phyloP scores from a whole-genome alignment of 2,113 vertebrate species.

The Piliocolobus tephrosceles region DNA sequence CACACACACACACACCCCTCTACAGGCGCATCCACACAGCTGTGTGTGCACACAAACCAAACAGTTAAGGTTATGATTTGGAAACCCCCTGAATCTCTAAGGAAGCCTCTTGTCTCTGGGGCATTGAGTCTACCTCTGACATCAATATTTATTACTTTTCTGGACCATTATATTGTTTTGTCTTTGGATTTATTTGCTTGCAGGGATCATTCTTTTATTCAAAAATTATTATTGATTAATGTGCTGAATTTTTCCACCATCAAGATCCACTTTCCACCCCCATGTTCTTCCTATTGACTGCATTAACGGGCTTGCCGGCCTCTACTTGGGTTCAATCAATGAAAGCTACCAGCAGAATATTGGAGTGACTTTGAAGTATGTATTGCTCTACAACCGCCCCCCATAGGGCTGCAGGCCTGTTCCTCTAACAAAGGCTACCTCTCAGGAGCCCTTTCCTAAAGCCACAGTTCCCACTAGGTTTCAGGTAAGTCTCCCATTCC shows the following conservation, averaged over 20 bases:
- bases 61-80: not conserved
- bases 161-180: not conserved
- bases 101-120: not conserved
- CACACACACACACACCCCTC: no score
- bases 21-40: fast-evolving
- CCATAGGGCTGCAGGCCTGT: not conserved
- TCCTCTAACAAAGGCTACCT: not conserved
- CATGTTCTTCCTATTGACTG: not conserved
- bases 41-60: no score
- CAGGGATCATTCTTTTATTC: not conserved
- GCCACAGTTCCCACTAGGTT: not conserved
- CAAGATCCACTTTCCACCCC: not conserved
- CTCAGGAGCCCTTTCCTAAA: not conserved
- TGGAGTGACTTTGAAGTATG: not conserved
- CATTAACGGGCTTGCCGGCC: not conserved
- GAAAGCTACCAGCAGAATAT: not conserved
- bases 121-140: not conserved
- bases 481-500: not conserved
- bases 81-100: not conserved
- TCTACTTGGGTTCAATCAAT: not conserved
- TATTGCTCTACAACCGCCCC: not conserved
- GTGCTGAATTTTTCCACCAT: not conserved
- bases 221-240: not conserved
- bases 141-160: not conserved
- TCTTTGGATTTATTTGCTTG: not conserved